A percentile compares a stretch with the other conserved stretches of the same genome.
Conservation (phyloP, 2,113 vertebrate species). For the Mionectes macconnelli region DNA sequence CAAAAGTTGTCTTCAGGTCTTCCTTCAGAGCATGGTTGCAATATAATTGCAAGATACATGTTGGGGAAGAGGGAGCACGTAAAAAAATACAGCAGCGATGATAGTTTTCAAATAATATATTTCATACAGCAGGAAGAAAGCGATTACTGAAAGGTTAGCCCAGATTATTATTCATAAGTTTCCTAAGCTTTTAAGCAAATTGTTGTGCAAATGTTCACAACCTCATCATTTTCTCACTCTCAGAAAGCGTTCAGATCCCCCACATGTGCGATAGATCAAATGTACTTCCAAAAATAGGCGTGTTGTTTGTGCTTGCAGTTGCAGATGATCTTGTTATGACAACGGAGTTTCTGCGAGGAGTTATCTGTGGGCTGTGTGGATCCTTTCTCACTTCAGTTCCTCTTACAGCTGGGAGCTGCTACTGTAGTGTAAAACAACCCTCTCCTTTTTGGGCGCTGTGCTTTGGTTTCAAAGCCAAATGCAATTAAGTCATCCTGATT, state of each 20-base stretch:
- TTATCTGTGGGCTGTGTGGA: neutral
- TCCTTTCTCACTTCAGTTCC: neutral
- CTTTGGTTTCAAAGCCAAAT: constrained; percentile 42
- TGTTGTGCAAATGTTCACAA: constrained; percentile 14
- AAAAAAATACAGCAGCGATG: neutral
- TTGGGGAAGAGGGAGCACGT: neutral
- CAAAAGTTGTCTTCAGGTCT: neutral
- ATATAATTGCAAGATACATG: neutral
- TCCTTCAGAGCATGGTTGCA: neutral
- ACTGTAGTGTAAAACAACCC: neutral
- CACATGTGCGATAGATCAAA: neutral
- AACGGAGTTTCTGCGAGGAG: neutral
- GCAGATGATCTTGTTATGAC: constrained; percentile 36
- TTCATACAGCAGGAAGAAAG: constrained; percentile 12
- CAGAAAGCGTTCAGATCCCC: constrained; percentile 14
- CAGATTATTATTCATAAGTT: constrained; percentile 42
- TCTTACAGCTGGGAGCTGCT: neutral
- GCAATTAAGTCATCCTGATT: constrained; percentile 48
- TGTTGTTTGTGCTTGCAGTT: constrained; percentile 1
- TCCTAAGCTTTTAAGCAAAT: constrained; percentile 52
- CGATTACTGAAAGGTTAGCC: constrained; percentile 32
- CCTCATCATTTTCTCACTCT: neutral
- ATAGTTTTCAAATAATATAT: neutral
- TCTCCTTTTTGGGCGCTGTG: neutral
- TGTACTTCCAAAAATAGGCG: neutral